Evolutionary conservation across 1,140 invertebrate genomes (phyloP).

Genomic region (Solenopsis fugax): DNA sequence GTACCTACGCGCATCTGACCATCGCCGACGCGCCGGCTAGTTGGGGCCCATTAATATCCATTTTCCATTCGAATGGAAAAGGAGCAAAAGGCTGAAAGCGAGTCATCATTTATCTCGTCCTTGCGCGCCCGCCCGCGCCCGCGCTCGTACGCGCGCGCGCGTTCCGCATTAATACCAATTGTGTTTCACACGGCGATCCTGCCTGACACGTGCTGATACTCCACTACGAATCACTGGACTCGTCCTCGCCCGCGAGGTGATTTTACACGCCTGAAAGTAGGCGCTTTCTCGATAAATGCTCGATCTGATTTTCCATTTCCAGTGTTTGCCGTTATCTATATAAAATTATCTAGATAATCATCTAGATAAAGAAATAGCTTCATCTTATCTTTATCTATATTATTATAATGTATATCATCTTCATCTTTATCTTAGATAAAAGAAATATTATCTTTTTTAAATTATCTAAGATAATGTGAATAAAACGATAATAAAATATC

Average conservation of each 20-base stretch:
- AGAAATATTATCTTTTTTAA: too few species aligned
- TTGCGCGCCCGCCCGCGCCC: conserved; percentile 46
- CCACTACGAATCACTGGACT: conserved; percentile 41
- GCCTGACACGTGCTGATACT: conserved; percentile 49
- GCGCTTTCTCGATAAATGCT: conserved; percentile 10
- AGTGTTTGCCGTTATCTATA: too few species aligned
- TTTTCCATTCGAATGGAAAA: conserved; percentile 81
- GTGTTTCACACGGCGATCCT: conserved; percentile 76
- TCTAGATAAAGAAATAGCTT: too few species aligned
- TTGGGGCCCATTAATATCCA: conserved; percentile 82
- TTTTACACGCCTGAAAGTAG: conserved; percentile 26
- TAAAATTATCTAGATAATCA: too few species aligned
- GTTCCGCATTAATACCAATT: conserved; percentile 82
- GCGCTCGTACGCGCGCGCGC: neutral
- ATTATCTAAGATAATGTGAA: too few species aligned
- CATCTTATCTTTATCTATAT: too few species aligned
- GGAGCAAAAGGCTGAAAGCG: conserved; percentile 75
- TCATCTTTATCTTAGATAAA: too few species aligned
- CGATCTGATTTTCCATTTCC: neutral
- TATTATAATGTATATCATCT: too few species aligned
- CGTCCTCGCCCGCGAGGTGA: conserved; percentile 1
- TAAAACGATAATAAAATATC: too few species aligned
- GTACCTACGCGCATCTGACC: conserved; percentile 53
- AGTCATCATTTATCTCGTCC: conserved; percentile 82
- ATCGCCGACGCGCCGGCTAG: conserved; percentile 57